phyloP scores from a whole-genome alignment of 2,113 vertebrate genomes.

The Pterophyllum scalare region DNA sequence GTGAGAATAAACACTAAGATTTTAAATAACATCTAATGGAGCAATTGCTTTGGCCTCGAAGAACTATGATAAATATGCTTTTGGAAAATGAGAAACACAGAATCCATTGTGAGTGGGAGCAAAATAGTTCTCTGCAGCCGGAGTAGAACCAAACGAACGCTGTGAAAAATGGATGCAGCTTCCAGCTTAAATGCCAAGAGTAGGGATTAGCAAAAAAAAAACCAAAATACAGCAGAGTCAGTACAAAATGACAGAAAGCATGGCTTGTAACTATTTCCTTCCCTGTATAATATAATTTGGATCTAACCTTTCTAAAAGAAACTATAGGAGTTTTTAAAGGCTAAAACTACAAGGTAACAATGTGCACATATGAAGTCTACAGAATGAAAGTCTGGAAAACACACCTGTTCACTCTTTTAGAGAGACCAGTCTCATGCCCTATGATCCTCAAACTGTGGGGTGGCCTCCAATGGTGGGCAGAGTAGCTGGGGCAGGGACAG shows the following conservation, averaged over 20 bases:
- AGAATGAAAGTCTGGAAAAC: background rate
- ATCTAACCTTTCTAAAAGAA: background rate
- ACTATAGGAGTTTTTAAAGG: background rate
- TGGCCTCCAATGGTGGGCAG: too few relatives aligned
- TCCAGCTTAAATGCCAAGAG: slow-evolving; percentile 24
- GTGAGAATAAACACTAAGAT: slow-evolving; percentile 13
- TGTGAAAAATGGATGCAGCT: slow-evolving; percentile 21
- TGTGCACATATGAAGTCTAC: background rate
- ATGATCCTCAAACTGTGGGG: too few relatives aligned
- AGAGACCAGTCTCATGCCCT: background rate
- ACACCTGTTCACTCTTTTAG: background rate
- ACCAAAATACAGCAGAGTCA: background rate
- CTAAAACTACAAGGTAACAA: background rate
- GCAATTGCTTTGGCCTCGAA: slow-evolving; percentile 44
- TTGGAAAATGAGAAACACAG: slow-evolving; percentile 61
- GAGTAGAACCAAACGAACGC: slow-evolving; percentile 15
- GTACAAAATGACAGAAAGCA: background rate
- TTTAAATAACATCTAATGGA: slow-evolving; percentile 19
- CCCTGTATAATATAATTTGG: background rate
- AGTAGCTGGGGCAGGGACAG: background rate
- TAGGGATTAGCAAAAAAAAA: background rate
- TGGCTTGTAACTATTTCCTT: background rate
- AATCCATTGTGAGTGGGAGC: slow-evolving; percentile 41
- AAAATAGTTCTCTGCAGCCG: slow-evolving; percentile 35
- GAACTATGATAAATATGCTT: slow-evolving; percentile 44